Conservation (phyloP, 2,888 invertebrate species). For the Bhutanitis thaidina region DNA sequence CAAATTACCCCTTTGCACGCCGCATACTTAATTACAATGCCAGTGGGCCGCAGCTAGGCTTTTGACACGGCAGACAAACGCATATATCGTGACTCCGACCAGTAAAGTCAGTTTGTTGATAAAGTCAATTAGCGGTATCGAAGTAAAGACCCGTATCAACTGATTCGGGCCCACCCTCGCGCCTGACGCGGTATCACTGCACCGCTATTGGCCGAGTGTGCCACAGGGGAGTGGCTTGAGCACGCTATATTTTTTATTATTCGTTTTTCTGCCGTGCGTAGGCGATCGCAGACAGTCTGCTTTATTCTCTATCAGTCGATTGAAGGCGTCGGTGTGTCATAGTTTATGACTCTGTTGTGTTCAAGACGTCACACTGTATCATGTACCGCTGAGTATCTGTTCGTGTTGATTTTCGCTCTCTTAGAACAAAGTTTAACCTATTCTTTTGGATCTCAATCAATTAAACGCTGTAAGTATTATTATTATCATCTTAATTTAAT, state of each 20-base stretch:
- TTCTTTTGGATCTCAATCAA: neutral
- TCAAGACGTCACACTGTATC: slow-evolving; percentile 54
- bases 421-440: slow-evolving; percentile 14
- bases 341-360: slow-evolving; percentile 70
- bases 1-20: slow-evolving; percentile 64
- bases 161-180: slow-evolving; percentile 70
- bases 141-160: slow-evolving; percentile 74
- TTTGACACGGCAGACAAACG: slow-evolving; percentile 76
- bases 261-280: slow-evolving; percentile 64
- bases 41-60: slow-evolving; percentile 72
- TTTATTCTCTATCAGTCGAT: slow-evolving; percentile 76
- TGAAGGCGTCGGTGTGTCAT: slow-evolving; percentile 75
- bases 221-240: slow-evolving; percentile 66
- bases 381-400: slow-evolving; percentile 63
- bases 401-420: slow-evolving; percentile 38
- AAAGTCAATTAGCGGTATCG: slow-evolving; percentile 79
- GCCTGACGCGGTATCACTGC: slow-evolving; percentile 49
- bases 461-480: slow-evolving; percentile 5
- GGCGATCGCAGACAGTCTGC: slow-evolving; percentile 57
- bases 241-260: slow-evolving; percentile 66
- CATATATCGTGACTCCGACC: slow-evolving; percentile 77
- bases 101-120: slow-evolving; percentile 79
- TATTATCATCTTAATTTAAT: neutral
- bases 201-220: slow-evolving; percentile 61
- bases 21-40: slow-evolving; percentile 68